Base-by-base conservation (phyloP, 2,888 invertebrate species). In the Metopia argyrocephala region DNA sequence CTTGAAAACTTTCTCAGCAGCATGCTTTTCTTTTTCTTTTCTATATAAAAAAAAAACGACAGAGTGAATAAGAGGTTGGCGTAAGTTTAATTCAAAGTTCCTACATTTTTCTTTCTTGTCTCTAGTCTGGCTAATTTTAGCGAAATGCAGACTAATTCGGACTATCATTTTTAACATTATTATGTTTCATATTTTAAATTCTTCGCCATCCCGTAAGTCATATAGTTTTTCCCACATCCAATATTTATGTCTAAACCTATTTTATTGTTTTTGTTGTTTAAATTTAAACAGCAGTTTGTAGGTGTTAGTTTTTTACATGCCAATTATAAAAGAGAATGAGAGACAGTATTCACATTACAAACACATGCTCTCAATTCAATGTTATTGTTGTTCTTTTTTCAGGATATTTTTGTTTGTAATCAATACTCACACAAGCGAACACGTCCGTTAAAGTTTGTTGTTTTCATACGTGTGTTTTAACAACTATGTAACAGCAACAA, bases 401-500 rank as follows among this genome's bases (percentile, higher is more conserved):
- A 64, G 62, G 56, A 69, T 64, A 70, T 50, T 62, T 52, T 15
- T 48, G 48, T 25, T 21, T 66, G 21, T 45, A 62, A 62, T 46
- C 23, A 20, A 45, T 18, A 70, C 56, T 50, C 27, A 25, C 56
- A 45, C 23, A 68, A 6, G 25, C 3, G 45, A 56, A 69, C 56
- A 69, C 56, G 62, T 70, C 59, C 59, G 52, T 71, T 27, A 64
- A 78, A 78, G 64, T 71, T 78, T 78, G 78, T 61, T 71, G 66
- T 71, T 78, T 46, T 27, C 66, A 61, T 66, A 78, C 66, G 66
- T 71, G 66, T 71, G 78, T 27, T 71, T 31, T 61, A 50, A 45
- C 21, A 50, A 78, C 46, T 20, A 48, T 18, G 52, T 20, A 61
- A 59, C 56, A 69, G 12, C 46, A 76, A 38, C 38, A 38, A 38